phyloP scores from a whole-genome alignment of 2,113 vertebrate genomes.

The Phylloscopus trochiloides region DNA sequence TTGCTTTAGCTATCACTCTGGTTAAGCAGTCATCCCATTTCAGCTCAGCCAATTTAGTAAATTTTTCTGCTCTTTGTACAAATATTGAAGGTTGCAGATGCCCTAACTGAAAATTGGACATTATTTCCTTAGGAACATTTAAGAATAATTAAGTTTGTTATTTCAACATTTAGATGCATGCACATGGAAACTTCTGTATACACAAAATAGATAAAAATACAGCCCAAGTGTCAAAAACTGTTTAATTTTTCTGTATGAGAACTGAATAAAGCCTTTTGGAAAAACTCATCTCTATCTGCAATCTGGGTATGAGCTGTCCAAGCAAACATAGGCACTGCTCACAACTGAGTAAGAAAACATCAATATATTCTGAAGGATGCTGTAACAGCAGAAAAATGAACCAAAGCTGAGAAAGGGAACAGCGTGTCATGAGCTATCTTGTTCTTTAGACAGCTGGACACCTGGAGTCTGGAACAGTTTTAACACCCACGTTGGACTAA shows the following conservation, averaged over 20 bases:
- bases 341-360: background rate
- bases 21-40: background rate
- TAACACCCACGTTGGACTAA: background rate
- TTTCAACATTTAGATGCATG: background rate
- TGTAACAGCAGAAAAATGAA: background rate
- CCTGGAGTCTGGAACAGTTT: background rate
- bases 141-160: background rate
- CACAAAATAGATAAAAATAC: background rate
- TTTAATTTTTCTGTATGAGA: background rate
- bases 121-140: background rate
- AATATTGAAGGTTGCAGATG: background rate
- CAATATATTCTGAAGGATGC: background rate
- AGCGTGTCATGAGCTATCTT: background rate
- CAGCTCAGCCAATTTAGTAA: background rate
- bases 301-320: background rate
- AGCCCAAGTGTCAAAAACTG: background rate
- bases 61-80: background rate
- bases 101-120: background rate
- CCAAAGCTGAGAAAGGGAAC: background rate
- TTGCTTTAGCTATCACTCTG: background rate
- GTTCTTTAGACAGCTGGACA: background rate
- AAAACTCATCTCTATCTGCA: background rate
- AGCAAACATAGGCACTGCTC: background rate
- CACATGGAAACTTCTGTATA: background rate
- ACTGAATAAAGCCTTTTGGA: background rate